Base-by-base conservation (phyloP, 2,888 invertebrate species). In the Macrostomum cliftonense region DNA sequence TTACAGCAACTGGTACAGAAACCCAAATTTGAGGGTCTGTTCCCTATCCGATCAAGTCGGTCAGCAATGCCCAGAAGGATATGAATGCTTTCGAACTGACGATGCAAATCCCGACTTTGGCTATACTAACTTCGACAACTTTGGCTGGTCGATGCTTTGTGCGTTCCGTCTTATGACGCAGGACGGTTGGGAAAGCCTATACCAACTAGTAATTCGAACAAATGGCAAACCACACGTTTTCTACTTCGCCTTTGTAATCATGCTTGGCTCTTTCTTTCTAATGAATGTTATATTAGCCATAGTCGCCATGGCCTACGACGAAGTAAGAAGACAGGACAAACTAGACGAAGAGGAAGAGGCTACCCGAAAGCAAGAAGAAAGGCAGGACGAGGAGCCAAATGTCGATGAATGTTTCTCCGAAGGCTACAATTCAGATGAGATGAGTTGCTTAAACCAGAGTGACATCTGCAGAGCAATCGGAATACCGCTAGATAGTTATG, bases 201-300 rank as follows among this genome's bases (percentile, higher is more conserved):
- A 95, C 74, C 89, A 91, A 76, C 76, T 88, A 78, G 91, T 28
- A 28, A 76, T 95, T 67, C 77, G 89, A 71, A 84, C 89, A 58
- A 87, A 88, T 62, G 93, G 93, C 55, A 87, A 89, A 55, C 87
- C 86, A 85, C 91, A 95, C 74, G 87, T 91, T 79, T 74, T 89
- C 65, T 95, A 93, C 78, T 95, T 95, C 77, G 85, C 93, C 67
- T 83, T 93, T 61, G 91, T 93, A 72, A 93, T 95, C 75, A 88
- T 95, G 76, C 78, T 95, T 73, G 93, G 93, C 64, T 93, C 91
- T 56, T 93, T 91, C 77, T 95, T 93, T 77, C 81, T 95, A 68
- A 88, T 95, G 69, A 95, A 95, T 76, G 80, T 95, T 77, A 95
- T 93, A 74, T 81, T 95, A 77, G 93, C 93, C 72, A 93, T 95